These are phyloP conservation scores for Diprion similis DNA, from an alignment of 1,140 invertebrate species.

Conservation along the genomic window DNA sequence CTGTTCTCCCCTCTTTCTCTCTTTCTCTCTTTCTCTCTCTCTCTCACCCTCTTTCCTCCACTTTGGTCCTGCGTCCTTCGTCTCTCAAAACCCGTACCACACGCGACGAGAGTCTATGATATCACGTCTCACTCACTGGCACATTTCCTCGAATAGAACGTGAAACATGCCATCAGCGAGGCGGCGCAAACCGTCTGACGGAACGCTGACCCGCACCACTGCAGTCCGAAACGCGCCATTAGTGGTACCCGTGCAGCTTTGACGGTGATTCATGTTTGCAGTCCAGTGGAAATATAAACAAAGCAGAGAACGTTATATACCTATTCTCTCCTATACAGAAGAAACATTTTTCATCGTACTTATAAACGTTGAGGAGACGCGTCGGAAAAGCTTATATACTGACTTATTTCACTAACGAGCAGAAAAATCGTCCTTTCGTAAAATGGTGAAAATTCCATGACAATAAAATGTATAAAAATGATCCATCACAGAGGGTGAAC, in stretches of 20 bases:
- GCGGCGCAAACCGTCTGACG: conserved; percentile 5
- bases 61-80: neutral
- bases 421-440: too few species aligned
- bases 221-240: conserved; percentile 17
- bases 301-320: conserved; percentile 17
- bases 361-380: too few species aligned
- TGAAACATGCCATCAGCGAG: conserved; percentile 17
- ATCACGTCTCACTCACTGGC: conserved; percentile 26
- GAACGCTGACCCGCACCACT: conserved; percentile 20
- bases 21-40: conserved; percentile 18
- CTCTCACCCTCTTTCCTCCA: neutral
- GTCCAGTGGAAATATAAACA: conserved; percentile 2
- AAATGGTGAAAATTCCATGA: too few species aligned
- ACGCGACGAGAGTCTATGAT: conserved; percentile 29
- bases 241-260: neutral
- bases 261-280: conserved; percentile 10
- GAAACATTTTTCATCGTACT: too few species aligned
- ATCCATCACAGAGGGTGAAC: too few species aligned
- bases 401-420: too few species aligned
- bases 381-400: too few species aligned
- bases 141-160: conserved; percentile 14
- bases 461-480: too few species aligned
- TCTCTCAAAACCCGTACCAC: conserved; percentile 10
- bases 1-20: conserved; percentile 15
- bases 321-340: too few species aligned